Percentiles rank a stretch among this genome's conserved stretches.
These are phyloP conservation scores for Apodemus speciosus DNA, from an alignment of 2,113 vertebrate species.

Conservation along the genomic window DNA sequence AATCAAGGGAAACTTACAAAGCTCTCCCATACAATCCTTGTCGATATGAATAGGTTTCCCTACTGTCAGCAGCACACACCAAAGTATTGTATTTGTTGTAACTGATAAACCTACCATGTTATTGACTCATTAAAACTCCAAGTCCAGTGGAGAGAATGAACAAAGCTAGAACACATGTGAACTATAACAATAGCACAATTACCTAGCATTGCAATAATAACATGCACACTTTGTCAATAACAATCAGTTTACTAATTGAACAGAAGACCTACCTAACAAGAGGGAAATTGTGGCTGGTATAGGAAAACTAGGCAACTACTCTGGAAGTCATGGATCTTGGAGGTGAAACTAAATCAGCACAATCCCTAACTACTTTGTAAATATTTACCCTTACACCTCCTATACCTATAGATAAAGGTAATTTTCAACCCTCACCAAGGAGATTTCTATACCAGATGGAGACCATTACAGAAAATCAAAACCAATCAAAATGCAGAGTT, in stretches of 20 bases:
- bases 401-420: not conserved
- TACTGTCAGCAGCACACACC: not conserved
- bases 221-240: not conserved
- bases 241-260: not conserved
- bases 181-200: not conserved
- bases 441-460: not conserved
- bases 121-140: not conserved
- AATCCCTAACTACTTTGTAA: not conserved
- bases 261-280: not conserved
- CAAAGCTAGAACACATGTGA: not conserved
- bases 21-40: not conserved
- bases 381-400: not conserved
- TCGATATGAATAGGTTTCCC: not conserved
- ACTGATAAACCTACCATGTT: not conserved
- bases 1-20: not conserved
- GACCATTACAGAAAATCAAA: not conserved
- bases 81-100: not conserved
- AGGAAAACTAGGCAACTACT: not conserved
- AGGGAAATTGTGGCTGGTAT: not conserved
- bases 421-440: not conserved
- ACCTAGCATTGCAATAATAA: not conserved
- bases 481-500: not conserved
- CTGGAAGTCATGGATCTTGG: not conserved
- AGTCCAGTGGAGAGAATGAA: not conserved
- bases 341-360: not conserved